Conservation (phyloP, 2,113 vertebrate genomes). For the Cyanoliseus patagonus region DNA sequence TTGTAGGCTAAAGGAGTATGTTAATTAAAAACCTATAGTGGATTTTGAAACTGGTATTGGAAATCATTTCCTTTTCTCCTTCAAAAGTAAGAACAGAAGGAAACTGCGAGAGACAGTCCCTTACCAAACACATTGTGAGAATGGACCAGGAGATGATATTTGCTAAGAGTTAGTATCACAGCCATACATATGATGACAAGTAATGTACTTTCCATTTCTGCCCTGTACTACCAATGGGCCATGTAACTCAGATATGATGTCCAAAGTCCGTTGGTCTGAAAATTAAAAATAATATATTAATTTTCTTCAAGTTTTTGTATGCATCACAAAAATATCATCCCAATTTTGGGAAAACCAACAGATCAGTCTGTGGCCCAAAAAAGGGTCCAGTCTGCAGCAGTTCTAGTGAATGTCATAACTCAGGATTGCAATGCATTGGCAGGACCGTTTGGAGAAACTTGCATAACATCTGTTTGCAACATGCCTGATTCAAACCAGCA, state of each 20-base stretch:
- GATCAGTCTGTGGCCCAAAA: conserved; percentile 13
- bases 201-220: not conserved
- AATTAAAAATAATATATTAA: not conserved
- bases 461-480: conserved; percentile 69
- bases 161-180: not conserved
- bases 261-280: not conserved
- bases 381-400: conserved; percentile 17
- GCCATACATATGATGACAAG: not conserved
- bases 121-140: not conserved
- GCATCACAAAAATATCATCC: not conserved
- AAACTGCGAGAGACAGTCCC: not conserved
- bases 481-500: conserved; percentile 57
- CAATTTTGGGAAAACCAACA: conserved; percentile 1
- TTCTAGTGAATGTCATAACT: conserved; percentile 31
- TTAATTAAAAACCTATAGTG: not conserved
- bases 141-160: not conserved
- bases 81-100: not conserved
- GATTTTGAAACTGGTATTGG: not conserved
- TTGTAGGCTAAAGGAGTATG: not conserved
- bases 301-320: not conserved
- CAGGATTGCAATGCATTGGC: conserved; percentile 33
- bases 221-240: not conserved
- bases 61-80: not conserved
- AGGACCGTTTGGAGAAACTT: conserved; percentile 23
- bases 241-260: not conserved